Evolutionary conservation across 53 echinoderm and acorn worm genomes (phyloP).

Genomic region (Patiria pectinifera): DNA sequence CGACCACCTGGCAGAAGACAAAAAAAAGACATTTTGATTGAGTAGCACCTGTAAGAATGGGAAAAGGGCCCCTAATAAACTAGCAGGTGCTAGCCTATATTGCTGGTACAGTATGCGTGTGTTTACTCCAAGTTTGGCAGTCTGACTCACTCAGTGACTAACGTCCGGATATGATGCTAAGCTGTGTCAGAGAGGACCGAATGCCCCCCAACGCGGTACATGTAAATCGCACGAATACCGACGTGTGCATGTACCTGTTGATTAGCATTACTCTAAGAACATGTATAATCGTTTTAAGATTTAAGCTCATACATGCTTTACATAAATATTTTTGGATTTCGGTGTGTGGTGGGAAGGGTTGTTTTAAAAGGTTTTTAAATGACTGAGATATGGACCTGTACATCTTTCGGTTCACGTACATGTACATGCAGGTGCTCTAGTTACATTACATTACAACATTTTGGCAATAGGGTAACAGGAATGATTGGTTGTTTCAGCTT

Average conservation of each 20-base stretch:
- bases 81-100: not conserved
- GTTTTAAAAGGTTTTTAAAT: too few relatives aligned
- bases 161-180: slow-evolving; percentile 38
- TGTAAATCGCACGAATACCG: not conserved
- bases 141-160: slow-evolving; percentile 46
- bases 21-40: not conserved
- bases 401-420: not conserved
- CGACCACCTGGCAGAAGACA: not conserved
- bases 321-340: too few relatives aligned
- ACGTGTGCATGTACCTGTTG: not conserved
- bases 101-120: not conserved
- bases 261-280: not conserved
- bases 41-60: not conserved
- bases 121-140: not conserved
- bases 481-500: too few relatives aligned
- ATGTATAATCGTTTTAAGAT: not conserved
- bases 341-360: too few relatives aligned
- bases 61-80: not conserved
- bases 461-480: too few relatives aligned
- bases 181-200: not conserved
- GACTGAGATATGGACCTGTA: not conserved
- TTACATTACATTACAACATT: too few relatives aligned
- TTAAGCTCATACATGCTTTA: too few relatives aligned
- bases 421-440: not conserved
- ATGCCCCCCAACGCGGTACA: not conserved